Percentiles rank a stretch among this genome's conserved stretches.
These are phyloP conservation scores for Pristionchus arcanus DNA, from an alignment of 2,888 invertebrate species.

Conservation along the genomic window DNA sequence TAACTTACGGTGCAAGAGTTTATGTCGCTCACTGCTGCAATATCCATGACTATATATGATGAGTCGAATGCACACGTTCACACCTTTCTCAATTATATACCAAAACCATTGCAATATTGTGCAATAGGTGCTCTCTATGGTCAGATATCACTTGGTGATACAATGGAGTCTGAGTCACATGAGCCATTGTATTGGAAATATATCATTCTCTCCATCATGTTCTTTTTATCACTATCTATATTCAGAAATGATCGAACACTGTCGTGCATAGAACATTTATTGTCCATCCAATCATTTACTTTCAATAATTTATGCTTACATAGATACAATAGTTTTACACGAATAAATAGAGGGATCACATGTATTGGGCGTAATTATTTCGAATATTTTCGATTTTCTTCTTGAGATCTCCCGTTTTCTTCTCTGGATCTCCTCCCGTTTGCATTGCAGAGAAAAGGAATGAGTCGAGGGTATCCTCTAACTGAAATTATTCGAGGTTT, in stretches of 20 bases:
- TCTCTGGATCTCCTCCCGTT: slow-evolving; percentile 16
- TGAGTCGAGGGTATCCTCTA: neutral
- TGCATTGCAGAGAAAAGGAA: neutral
- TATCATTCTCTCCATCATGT: neutral
- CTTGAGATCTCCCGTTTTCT: slow-evolving; percentile 13
- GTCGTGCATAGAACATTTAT: neutral
- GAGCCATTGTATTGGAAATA: neutral
- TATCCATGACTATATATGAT: neutral
- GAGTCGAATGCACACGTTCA: neutral
- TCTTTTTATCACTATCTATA: neutral
- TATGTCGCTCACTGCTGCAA: no score
- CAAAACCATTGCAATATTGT: neutral
- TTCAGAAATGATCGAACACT: no score
- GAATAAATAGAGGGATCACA: neutral
- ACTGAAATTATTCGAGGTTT: neutral
- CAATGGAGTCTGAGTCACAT: neutral
- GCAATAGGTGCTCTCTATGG: neutral
- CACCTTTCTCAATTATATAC: neutral
- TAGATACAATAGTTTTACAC: neutral
- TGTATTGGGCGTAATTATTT: slow-evolving; percentile 1
- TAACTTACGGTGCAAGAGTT: no score
- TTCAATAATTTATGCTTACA: neutral
- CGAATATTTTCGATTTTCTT: neutral
- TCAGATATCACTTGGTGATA: neutral
- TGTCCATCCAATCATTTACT: neutral